phyloP scores from a whole-genome alignment of 2,888 invertebrate genomes.

The Liopterus haemorrhoidalis region DNA sequence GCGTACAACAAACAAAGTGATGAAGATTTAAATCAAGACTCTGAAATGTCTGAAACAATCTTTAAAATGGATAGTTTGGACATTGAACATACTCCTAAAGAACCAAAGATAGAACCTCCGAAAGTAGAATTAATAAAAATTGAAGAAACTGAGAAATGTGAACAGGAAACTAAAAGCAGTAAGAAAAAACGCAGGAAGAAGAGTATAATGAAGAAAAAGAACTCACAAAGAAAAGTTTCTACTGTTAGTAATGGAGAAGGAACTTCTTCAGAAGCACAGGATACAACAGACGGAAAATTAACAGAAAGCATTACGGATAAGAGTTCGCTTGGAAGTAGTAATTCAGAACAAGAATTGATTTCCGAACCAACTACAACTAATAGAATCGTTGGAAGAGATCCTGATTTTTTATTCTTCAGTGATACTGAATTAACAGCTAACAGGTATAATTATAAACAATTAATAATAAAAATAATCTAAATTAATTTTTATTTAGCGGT shows the following conservation, averaged over 20 bases:
- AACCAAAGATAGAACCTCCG: slow-evolving; percentile 48
- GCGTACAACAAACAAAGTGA: slow-evolving; percentile 37
- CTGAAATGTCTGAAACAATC: slow-evolving; percentile 52
- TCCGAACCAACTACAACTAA: slow-evolving; percentile 24
- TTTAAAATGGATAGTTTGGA: slow-evolving; percentile 65
- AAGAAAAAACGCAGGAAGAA: slow-evolving; percentile 77
- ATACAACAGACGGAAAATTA: slow-evolving; percentile 42
- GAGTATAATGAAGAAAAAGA: slow-evolving; percentile 73
- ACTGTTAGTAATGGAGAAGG: slow-evolving; percentile 50
- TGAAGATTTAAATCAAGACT: slow-evolving; percentile 43
- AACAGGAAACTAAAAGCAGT: slow-evolving; percentile 49
- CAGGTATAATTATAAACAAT: slow-evolving; percentile 46
- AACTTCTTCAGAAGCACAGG: slow-evolving; percentile 38
- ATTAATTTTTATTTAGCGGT: slow-evolving; percentile 9
- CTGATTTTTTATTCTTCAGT: slow-evolving; percentile 84
- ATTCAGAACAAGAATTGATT: slow-evolving; percentile 41
- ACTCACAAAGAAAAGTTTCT: slow-evolving; percentile 64
- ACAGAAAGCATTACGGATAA: slow-evolving; percentile 42
- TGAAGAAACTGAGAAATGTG: slow-evolving; percentile 45
- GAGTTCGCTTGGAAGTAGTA: slow-evolving; percentile 44
- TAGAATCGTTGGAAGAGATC: slow-evolving; percentile 47
- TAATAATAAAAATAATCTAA: not conserved
- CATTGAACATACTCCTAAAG: slow-evolving; percentile 40
- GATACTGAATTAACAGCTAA: slow-evolving; percentile 78
- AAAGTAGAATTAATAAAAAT: slow-evolving; percentile 54